phyloP scores from a whole-genome alignment of 2,888 invertebrate species.

The Clostera curtula region DNA sequence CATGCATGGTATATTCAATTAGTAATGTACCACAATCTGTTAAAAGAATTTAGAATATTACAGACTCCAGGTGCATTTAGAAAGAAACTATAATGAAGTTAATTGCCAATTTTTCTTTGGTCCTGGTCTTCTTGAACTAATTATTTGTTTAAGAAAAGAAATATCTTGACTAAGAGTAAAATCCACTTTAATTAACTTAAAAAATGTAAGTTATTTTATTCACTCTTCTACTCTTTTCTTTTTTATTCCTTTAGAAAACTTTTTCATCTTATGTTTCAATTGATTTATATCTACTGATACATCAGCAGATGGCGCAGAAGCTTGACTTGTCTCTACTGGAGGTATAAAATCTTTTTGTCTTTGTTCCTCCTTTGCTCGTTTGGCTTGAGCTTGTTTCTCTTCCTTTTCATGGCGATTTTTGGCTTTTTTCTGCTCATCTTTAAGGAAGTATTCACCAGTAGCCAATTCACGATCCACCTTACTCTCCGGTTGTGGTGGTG shows the following conservation, averaged over 20 bases:
- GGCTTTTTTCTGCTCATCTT: constrained; percentile 84
- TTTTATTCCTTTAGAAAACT: constrained; percentile 73
- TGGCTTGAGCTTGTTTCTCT: constrained; percentile 84
- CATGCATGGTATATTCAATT: too few species aligned
- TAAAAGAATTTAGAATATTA: too few species aligned
- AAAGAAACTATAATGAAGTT: too few species aligned
- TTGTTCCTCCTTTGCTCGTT: constrained; percentile 82
- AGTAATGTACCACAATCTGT: too few species aligned
- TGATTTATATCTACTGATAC: constrained; percentile 78
- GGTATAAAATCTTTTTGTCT: constrained; percentile 88
- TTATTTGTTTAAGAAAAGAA: too few species aligned
- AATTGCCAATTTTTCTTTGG: too few species aligned
- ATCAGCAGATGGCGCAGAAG: constrained; percentile 28
- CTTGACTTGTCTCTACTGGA: constrained; percentile 77
- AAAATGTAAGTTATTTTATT: constrained; percentile 7
- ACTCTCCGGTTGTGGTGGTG: constrained; percentile 93
- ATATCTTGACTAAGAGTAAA: not conserved
- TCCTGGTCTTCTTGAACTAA: too few species aligned
- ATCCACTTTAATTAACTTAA: constrained; percentile 3
- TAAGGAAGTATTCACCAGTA: constrained; percentile 97
- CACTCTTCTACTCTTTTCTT: constrained; percentile 21
- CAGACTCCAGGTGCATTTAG: too few species aligned
- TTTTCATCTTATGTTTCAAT: constrained; percentile 85
- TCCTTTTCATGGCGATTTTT: constrained; percentile 83
- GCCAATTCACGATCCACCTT: constrained; percentile 95